phyloP scores from a whole-genome alignment of 2,113 vertebrate species.

The Notechis scutatus region DNA sequence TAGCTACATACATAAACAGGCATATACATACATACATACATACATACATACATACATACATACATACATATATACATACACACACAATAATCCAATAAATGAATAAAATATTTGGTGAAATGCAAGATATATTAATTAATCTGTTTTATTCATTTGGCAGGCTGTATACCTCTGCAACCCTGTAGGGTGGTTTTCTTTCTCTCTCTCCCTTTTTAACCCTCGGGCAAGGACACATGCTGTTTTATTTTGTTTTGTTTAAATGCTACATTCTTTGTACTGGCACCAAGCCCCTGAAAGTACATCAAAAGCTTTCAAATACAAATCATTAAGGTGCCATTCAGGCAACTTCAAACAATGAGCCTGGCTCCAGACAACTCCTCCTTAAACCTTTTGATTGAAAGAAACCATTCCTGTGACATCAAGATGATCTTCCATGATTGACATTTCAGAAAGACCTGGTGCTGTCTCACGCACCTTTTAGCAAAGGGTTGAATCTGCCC shows the following conservation, averaged over 20 bases:
- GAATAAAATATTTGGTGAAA: not conserved
- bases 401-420: conserved; percentile 17
- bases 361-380: conserved; percentile 33
- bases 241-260: conserved; percentile 11
- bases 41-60: not conserved
- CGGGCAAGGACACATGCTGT: not conserved
- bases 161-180: not conserved
- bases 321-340: conserved; percentile 16
- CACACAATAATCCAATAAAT: not conserved
- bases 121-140: not conserved
- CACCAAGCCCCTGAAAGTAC: conserved; percentile 14
- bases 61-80: not conserved
- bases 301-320: conserved; percentile 23
- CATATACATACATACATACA: not conserved
- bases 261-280: conserved; percentile 23
- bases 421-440: conserved; percentile 17
- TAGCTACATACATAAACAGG: not conserved
- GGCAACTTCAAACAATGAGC: conserved; percentile 42
- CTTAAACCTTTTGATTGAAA: conserved; percentile 33
- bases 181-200: too few species aligned
- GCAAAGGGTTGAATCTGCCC: not conserved
- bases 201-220: not conserved
- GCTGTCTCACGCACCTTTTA: conserved; percentile 20
- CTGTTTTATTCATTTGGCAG: not conserved
- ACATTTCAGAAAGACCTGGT: conserved; percentile 11